These are phyloP conservation scores for Oreochromis aureus DNA, from an alignment of 2,113 vertebrate species.

Conservation along the genomic window DNA sequence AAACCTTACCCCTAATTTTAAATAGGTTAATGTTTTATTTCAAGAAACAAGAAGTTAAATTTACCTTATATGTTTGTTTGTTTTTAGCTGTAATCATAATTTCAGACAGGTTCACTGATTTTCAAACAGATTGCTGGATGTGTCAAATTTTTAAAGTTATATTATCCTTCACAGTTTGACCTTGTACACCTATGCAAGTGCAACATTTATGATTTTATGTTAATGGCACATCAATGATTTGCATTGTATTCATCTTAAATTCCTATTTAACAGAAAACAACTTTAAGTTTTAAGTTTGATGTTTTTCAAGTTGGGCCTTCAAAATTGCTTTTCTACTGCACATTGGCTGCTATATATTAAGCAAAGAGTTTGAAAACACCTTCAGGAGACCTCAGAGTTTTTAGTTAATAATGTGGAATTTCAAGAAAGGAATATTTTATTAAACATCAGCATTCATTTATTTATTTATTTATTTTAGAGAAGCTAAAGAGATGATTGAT, in stretches of 20 bases:
- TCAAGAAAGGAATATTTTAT: background rate
- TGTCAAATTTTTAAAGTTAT: background rate
- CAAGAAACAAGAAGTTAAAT: background rate
- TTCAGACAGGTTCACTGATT: background rate
- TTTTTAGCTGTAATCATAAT: background rate
- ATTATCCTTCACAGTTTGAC: background rate
- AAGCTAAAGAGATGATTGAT: background rate
- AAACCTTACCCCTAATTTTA: background rate
- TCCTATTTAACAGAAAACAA: background rate
- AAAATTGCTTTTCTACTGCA: background rate
- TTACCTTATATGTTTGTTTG: accelerated
- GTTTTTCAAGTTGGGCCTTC: background rate
- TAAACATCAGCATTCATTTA: background rate
- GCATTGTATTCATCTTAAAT: background rate
- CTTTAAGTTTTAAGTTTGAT: background rate
- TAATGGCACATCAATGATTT: background rate
- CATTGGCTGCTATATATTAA: accelerated
- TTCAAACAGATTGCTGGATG: background rate
- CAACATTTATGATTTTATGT: background rate
- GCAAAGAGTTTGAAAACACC: background rate
- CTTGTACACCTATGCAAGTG: background rate
- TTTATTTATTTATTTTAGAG: background rate
- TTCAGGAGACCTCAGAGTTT: background rate
- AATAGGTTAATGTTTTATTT: background rate
- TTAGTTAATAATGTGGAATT: background rate